These are phyloP conservation scores for Chalcis sispes DNA, from an alignment of 2,888 invertebrate species.

Conservation along the genomic window DNA sequence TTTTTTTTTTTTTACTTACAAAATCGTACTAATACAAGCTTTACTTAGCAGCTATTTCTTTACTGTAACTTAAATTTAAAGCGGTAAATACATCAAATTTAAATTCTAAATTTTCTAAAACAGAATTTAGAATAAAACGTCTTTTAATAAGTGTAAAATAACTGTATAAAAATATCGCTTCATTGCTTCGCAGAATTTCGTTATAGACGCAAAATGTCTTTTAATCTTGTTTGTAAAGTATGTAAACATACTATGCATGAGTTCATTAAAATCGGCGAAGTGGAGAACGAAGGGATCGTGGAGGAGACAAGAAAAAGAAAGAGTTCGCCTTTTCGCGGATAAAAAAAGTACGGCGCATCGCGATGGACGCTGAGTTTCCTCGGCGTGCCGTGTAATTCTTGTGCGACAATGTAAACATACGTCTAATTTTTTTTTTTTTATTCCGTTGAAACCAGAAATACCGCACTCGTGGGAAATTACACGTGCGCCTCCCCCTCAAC, in stretches of 20 bases:
- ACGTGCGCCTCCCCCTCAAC: slow-evolving; percentile 29
- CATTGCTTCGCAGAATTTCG: neutral
- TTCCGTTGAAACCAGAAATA: slow-evolving; percentile 20
- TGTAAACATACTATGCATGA: slow-evolving; percentile 11
- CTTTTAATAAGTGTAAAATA: too few species aligned
- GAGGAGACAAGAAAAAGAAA: neutral
- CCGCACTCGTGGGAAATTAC: slow-evolving; percentile 50
- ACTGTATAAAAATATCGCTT: neutral
- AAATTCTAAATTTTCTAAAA: too few species aligned
- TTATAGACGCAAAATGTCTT: neutral
- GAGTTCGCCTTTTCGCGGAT: neutral
- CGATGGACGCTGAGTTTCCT: slow-evolving; percentile 4
- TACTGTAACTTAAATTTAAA: too few species aligned
- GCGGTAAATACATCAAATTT: too few species aligned
- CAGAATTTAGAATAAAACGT: too few species aligned
- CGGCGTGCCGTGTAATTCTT: slow-evolving; percentile 16
- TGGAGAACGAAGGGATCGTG: neutral
- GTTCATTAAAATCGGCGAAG: slow-evolving; percentile 30
- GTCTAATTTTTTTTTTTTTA: slow-evolving; percentile 32
- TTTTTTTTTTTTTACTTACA: too few species aligned
- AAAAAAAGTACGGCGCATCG: neutral
- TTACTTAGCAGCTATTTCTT: too few species aligned
- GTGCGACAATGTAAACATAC: slow-evolving; percentile 39
- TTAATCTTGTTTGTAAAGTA: slow-evolving; percentile 2
- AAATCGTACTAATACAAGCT: too few species aligned